Evolutionary conservation across 2,888 invertebrate genomes (phyloP), one percentile per base, ranked within the genome.

Genomic region (Leucoma salicis): DNA sequence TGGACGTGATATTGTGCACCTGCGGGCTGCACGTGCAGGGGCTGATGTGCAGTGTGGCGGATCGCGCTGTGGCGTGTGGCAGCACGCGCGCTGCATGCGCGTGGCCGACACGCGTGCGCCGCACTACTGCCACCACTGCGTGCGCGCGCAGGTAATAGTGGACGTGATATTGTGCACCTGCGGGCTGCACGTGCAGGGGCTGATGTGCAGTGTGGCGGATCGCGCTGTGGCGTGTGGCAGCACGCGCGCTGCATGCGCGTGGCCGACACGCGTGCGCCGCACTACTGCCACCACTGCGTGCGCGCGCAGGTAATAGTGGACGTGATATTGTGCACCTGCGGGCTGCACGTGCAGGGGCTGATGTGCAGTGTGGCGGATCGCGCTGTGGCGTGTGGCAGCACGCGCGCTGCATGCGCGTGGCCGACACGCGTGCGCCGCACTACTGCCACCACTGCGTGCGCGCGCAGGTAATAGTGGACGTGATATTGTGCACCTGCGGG

Each of bases 151-250:
- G 21, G 35, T 35, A 35, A 15, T 7, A 90, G 97, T 97, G 78
- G 98, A 99, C 78, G 95, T 98, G 39, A 98, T 99, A 54, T 92
- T 97, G 51, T 99, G 99, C 74, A 95, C 97, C 57, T 99, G 99
- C 88, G 97, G 97, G 2, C 92, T 98, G 66, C 97, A 94, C 75
- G 94, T 95, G 61, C 98, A 99, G 12, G 61, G 61, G 0, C 51
- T 61, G 4, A 61, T 61, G 61, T 61, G 49, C 60, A 61, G 51
- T 61, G 60, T 35, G 73, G 60, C 13, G 57, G 57, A 15, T 39
- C 46, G 8, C 21, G 24, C n/a, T 98, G 98, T 78, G 92, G 95
- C 68, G 96, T 59, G 54, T 60, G 60, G 60, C 60, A 98, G 78
- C 98, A 98, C 79, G 95, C 96, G 63, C 96, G 97, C 73, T 98